Base-by-base conservation (phyloP, 2,888 invertebrate genomes). In the Panopea generosa region DNA sequence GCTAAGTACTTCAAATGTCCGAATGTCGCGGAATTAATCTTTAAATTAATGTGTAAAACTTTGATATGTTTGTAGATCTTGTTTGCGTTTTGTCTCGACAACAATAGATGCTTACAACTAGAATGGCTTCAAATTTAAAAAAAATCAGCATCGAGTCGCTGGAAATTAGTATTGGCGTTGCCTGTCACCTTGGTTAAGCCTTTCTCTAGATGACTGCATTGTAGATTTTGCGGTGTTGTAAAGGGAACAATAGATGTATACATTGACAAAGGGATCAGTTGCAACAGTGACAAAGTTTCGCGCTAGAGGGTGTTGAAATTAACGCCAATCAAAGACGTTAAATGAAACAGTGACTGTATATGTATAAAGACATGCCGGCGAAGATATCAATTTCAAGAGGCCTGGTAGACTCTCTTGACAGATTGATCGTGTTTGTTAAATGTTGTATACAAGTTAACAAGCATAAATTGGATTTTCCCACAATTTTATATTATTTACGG, bases 401-500 rank as follows among this genome's bases (percentile, higher is more conserved):
- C 56, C 60, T 61, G 27, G 75, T 76, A 76, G 70, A 76, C 66
- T 45, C 6, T 45, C 45, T 9, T 67, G 78, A 79, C 78, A 79
- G 68, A 49, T 61, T 75, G 67, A 79, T 79, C 63, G 60, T 63
- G 57, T 52, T 60, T 52, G 67, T 79, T 65, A 71, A 68, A 67
- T 71, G 68, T 71, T 79, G 74, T 79, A 68, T 71, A 68, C 71
- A 63, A 38, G 24, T 71, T 67, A 65, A 79, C 78, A 74, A 63
- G 49, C 43, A 38, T 71, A 63, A 75, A 63, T 68, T 53, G 38
- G 55, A 40, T 74, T 78, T 79, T 75, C 78, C 78, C 74, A 74
- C 74, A 56, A 67, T 79, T 75, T 71, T 33, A 56, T 57, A 70
- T 70, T 62, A 67, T 71, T 67, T 76, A 67, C 63, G 66, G 68